Evolutionary conservation across 2,888 invertebrate genomes (phyloP), one percentile per base, ranked within the genome.

Genomic region (Myopa tessellatipennis): DNA sequence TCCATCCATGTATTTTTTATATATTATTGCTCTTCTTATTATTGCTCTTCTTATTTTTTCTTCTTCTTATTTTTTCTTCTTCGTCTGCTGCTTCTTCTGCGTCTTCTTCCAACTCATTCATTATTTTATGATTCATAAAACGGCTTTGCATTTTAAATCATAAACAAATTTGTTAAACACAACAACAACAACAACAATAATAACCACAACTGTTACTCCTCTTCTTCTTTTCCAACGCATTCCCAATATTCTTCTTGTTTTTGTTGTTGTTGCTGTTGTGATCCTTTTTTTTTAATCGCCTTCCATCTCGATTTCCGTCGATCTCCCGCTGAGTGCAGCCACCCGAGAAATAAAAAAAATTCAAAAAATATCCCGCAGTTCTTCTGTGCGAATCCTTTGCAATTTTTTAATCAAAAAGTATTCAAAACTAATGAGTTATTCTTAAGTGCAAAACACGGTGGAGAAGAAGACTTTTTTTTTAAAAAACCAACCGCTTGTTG

Each of bases 91-190:
- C 63, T 34, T 26, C 63, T 63, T 12, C 26, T 63, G 4, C n/a
- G 38, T 65, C 34, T 34, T 10, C 18, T 26, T 26, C 61, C 26
- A 26, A 5, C 14, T 65, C 65, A 36, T 4, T 36, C 65, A 38
- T 36, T 12, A 14, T 65, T 65, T 65, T 38, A 65, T 65, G 65
- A 65, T 36, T 65, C 65, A 36, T 38, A 65, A 65, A 65, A 65
- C 34, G 38, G 14, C 34, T 65, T 65, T 38, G n/a, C 38, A 65
- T 38, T 65, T 65, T 65, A 36, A 65, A 65, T 65, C 45, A 45
- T 8, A 45, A 36, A 4, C 5, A 65, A 65, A 65, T 65, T 65
- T 38, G 34, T 12, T 65, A 14, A 38, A 65, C 36, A 14, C 36
- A 14, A 12, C 34, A 63, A 63, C 61, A 50, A 10, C 50, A 10